Percentiles rank a stretch among this genome's conserved stretches.
Conservation (phyloP, 2,888 invertebrate genomes). For the Cinara cedri region DNA sequence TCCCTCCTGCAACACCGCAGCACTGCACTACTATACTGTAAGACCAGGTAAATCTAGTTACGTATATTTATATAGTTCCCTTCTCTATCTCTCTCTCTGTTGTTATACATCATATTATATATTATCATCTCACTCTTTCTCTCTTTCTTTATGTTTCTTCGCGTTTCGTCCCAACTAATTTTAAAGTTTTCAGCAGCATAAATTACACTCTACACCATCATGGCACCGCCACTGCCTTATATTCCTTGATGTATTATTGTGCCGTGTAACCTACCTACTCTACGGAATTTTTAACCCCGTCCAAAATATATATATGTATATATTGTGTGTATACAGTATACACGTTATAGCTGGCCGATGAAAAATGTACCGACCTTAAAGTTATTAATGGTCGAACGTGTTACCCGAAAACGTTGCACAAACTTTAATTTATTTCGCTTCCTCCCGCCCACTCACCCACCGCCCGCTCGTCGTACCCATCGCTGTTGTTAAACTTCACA, state of each 20-base stretch:
- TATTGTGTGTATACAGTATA: slow-evolving; percentile 15
- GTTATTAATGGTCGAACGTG: slow-evolving; percentile 56
- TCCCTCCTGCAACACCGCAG: no score
- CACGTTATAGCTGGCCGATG: slow-evolving; percentile 52
- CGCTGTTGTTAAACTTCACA: slow-evolving; percentile 40
- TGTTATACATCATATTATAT: not conserved
- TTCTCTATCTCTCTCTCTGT: not conserved
- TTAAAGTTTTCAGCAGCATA: slow-evolving; percentile 55
- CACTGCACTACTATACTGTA: slow-evolving; percentile 11
- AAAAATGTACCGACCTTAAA: slow-evolving; percentile 55
- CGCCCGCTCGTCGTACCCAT: not conserved
- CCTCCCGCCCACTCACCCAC: not conserved
- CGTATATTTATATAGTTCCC: not conserved
- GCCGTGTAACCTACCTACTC: slow-evolving; percentile 15
- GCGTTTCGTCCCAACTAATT: slow-evolving; percentile 52
- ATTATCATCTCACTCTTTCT: slow-evolving; percentile 10
- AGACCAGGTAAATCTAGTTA: slow-evolving; percentile 45
- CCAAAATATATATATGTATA: slow-evolving; percentile 18
- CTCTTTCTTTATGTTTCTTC: not conserved
- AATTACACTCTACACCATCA: slow-evolving; percentile 35
- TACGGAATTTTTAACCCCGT: slow-evolving; percentile 55
- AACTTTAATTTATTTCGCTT: slow-evolving; percentile 54
- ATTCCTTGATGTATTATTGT: slow-evolving; percentile 54
- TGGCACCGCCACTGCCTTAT: slow-evolving; percentile 24
- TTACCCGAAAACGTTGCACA: slow-evolving; percentile 51